Conservation (phyloP, 2,113 vertebrate genomes). For the Leucoraja erinaceus region DNA sequence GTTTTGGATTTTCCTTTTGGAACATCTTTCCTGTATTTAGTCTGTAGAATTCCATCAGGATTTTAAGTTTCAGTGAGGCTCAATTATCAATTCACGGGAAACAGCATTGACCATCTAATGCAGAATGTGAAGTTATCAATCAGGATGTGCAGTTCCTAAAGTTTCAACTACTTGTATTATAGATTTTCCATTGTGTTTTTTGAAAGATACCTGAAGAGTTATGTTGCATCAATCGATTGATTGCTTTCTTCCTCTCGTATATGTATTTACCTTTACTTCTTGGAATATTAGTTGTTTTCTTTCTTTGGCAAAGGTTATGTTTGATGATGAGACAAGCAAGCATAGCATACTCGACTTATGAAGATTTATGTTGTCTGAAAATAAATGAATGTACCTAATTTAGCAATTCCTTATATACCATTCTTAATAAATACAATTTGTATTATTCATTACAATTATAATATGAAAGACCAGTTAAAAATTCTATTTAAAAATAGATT, state of each 20-base stretch:
- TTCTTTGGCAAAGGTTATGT: not conserved
- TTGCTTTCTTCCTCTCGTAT: not conserved
- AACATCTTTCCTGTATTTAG: too few relatives aligned
- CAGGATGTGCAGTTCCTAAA: not conserved
- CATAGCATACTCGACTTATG: not conserved
- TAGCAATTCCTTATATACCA: conserved; percentile 4
- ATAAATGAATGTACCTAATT: not conserved
- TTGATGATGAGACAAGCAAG: not conserved
- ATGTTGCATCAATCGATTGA: not conserved
- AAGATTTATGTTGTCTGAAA: not conserved
- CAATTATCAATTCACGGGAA: not conserved
- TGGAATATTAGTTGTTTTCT: not conserved
- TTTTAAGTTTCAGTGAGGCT: too few relatives aligned
- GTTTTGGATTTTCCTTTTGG: too few relatives aligned
- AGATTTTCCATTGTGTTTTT: not conserved
- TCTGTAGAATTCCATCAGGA: too few relatives aligned
- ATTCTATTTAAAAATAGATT: not conserved
- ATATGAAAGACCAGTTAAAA: not conserved
- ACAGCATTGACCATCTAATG: not conserved
- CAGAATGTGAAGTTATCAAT: not conserved
- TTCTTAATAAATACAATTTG: not conserved
- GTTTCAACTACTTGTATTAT: not conserved
- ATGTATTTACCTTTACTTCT: not conserved
- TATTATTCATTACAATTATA: conserved; percentile 9
- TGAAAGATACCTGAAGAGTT: not conserved